Conservation (phyloP, 2,113 vertebrate species). For the Hyperoodon ampullatus region DNA sequence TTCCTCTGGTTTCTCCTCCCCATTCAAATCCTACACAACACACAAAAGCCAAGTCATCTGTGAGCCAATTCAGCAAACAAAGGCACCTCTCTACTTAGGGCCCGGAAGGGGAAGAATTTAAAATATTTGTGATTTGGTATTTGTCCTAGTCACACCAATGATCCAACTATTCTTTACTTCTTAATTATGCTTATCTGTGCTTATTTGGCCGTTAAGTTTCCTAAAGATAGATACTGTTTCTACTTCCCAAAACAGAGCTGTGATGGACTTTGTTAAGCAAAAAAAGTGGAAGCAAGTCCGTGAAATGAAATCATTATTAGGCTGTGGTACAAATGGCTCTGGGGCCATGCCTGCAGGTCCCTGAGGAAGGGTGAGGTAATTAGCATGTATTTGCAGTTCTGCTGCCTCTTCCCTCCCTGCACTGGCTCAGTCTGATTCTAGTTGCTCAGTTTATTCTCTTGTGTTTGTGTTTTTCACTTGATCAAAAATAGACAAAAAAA, state of each 20-base stretch:
- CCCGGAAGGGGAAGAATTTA: constrained; percentile 55
- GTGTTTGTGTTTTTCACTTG: constrained; percentile 34
- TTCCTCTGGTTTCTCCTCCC: constrained; percentile 37
- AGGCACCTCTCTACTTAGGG: constrained; percentile 43
- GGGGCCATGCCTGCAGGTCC: neutral
- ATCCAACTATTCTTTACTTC: constrained; percentile 45
- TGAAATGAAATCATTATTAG: constrained; percentile 39
- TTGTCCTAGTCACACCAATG: constrained; percentile 55
- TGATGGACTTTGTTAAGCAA: constrained; percentile 36
- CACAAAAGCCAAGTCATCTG: constrained; percentile 21
- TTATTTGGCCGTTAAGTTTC: constrained; percentile 55
- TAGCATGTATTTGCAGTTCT: neutral
- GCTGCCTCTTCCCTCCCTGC: neutral
- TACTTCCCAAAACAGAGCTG: constrained; percentile 55
- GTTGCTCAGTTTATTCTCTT: constrained; percentile 25
- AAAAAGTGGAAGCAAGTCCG: constrained; percentile 66
- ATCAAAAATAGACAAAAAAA: constrained; percentile 73
- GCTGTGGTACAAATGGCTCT: neutral
- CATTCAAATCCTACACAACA: neutral
- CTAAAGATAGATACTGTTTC: constrained; percentile 66
- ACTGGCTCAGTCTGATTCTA: neutral
- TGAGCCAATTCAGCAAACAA: constrained; percentile 57
- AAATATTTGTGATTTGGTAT: constrained; percentile 72
- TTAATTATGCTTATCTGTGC: constrained; percentile 37
- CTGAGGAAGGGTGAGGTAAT: constrained; percentile 46